Conservation (phyloP, 2,888 invertebrate species). For the Coenonympha glycerion region DNA sequence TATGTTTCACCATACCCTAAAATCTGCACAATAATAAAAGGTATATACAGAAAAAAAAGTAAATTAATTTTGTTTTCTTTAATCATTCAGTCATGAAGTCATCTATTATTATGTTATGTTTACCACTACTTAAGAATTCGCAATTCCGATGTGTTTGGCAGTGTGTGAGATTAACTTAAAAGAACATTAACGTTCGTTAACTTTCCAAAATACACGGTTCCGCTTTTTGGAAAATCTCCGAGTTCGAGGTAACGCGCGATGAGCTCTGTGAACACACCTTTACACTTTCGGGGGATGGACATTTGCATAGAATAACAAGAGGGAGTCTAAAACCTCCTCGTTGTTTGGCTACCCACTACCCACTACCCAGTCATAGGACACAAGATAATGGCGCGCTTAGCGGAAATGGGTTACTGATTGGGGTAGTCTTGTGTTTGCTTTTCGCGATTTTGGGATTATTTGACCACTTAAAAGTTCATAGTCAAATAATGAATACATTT, state of each 20-base stretch:
- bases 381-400: conserved; percentile 15
- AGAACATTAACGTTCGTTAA: background rate
- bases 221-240: background rate
- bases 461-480: too few species aligned
- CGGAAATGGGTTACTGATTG: conserved; percentile 14
- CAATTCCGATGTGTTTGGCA: too few species aligned
- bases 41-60: too few species aligned
- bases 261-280: conserved; percentile 26
- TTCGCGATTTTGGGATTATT: too few species aligned
- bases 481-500: too few species aligned
- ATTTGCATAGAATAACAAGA: conserved; percentile 73
- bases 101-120: too few species aligned
- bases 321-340: conserved; percentile 24
- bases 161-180: background rate
- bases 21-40: too few species aligned
- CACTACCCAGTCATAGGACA: conserved; percentile 23
- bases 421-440: background rate
- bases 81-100: too few species aligned
- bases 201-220: background rate
- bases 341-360: conserved; percentile 28
- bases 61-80: too few species aligned
- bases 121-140: too few species aligned
- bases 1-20: too few species aligned
- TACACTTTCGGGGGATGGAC: conserved; percentile 38
- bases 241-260: conserved; percentile 12